Evolutionary conservation across 2,888 invertebrate species (phyloP).

Genomic region (Microctonus hyperodae): DNA sequence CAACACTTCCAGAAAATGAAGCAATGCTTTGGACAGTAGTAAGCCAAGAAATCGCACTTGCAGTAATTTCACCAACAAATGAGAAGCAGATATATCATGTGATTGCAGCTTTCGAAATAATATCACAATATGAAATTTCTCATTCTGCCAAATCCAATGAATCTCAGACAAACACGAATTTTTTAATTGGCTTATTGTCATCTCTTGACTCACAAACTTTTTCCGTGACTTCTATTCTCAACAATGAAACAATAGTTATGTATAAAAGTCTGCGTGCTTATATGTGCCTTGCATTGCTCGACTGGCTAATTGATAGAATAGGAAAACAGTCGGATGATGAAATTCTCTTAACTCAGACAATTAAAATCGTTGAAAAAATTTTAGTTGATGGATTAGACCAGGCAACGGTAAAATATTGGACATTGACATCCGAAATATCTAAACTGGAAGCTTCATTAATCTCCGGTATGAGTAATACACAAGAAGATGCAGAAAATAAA

Average conservation of each 20-base stretch:
- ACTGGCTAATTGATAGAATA: constrained; percentile 44
- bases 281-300: constrained; percentile 50
- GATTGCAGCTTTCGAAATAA: constrained; percentile 42
- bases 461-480: constrained; percentile 33
- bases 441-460: constrained; percentile 47
- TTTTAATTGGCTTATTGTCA: constrained; percentile 45
- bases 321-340: constrained; percentile 28
- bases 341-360: constrained; percentile 29
- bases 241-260: constrained; percentile 23
- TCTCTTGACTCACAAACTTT: constrained; percentile 45
- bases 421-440: constrained; percentile 44
- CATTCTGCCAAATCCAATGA: constrained; percentile 33
- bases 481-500: constrained; percentile 20
- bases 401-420: constrained; percentile 46
- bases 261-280: constrained; percentile 54
- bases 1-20: constrained; percentile 19
- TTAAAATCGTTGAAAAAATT: constrained; percentile 42
- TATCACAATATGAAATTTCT: constrained; percentile 47
- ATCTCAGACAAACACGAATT: constrained; percentile 19
- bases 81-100: constrained; percentile 47
- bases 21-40: constrained; percentile 44
- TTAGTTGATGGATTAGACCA: constrained; percentile 47
- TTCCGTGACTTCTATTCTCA: neutral
- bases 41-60: constrained; percentile 50
- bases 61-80: constrained; percentile 37